A percentile compares a stretch with the other conserved stretches of the same genome.
Evolutionary conservation across 1,140 invertebrate species (phyloP).

Genomic region (Drosophila subpulchrella): DNA sequence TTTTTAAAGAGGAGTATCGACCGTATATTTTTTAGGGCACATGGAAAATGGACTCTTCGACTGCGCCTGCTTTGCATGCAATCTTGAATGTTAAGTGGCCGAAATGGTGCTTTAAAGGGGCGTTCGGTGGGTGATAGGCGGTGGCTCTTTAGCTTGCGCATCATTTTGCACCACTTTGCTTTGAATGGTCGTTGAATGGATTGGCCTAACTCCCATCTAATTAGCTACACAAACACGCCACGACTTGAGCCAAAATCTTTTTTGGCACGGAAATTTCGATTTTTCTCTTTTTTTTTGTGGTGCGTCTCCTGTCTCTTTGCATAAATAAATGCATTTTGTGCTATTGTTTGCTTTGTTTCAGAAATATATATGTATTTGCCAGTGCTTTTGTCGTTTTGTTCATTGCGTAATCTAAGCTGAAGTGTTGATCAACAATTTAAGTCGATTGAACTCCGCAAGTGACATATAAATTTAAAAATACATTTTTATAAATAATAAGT

Average conservation of each 20-base stretch:
- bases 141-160: constrained; percentile 27
- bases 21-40: constrained; percentile 19
- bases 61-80: constrained; percentile 28
- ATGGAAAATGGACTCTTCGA: constrained; percentile 23
- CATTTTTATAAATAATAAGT: not conserved
- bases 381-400: constrained; percentile 32
- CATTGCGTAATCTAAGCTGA: constrained; percentile 42
- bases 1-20: constrained; percentile 21
- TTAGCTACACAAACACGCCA: constrained; percentile 68
- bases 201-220: constrained; percentile 60
- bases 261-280: constrained; percentile 52
- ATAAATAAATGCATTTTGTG: constrained; percentile 74
- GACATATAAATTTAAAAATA: constrained; percentile 40
- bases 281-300: constrained; percentile 4
- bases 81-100: constrained; percentile 71
- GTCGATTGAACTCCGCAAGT: constrained; percentile 55
- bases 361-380: constrained; percentile 56
- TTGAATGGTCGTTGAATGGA: constrained; percentile 38
- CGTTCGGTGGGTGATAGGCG: constrained; percentile 1
- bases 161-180: constrained; percentile 63
- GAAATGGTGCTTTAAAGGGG: constrained; percentile 2
- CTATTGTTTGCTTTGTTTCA: constrained; percentile 47
- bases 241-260: constrained; percentile 28
- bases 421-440: constrained; percentile 66
- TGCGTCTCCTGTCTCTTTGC: constrained; percentile 49